Percentiles rank a stretch among this genome's conserved stretches.
Evolutionary conservation across 2,797 vertebrate genomes (phyloP).

Genomic region (Rhabdomys pumilio): DNA sequence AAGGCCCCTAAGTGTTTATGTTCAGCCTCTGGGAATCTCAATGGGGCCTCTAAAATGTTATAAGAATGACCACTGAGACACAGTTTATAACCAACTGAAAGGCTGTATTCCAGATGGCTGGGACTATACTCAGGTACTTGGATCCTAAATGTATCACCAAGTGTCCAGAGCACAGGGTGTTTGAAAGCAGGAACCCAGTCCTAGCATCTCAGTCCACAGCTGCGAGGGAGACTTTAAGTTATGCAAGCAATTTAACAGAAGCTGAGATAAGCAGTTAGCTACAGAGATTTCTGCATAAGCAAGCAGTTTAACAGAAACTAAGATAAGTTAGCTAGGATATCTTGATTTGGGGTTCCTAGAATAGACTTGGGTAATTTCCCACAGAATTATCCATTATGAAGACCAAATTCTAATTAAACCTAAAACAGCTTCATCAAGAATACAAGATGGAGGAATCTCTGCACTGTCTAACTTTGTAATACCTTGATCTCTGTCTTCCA

Average conservation of each 20-base stretch:
- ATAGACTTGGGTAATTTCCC: not conserved
- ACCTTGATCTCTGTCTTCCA: not conserved
- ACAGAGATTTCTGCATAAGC: not conserved
- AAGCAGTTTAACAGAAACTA: not conserved
- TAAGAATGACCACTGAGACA: not conserved
- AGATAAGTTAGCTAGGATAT: not conserved
- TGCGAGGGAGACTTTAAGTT: not conserved
- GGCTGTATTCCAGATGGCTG: not conserved
- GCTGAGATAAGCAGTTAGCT: slow-evolving; percentile 6
- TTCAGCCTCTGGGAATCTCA: not conserved
- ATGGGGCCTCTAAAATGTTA: not conserved
- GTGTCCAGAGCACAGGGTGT: not conserved
- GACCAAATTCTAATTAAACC: not conserved
- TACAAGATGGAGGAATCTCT: not conserved
- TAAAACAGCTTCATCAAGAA: not conserved
- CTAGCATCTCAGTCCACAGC: not conserved
- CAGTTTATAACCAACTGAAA: not conserved
- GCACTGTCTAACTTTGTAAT: no score
- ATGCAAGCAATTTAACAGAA: not conserved
- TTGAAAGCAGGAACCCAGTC: not conserved
- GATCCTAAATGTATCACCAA: not conserved
- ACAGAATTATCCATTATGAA: slow-evolving; percentile 2
- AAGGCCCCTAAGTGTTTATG: not conserved
- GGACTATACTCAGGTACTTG: not conserved
- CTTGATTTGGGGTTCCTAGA: not conserved